These are phyloP conservation scores for Litocranius walleri DNA, from an alignment of 2,113 vertebrate genomes.

Conservation along the genomic window DNA sequence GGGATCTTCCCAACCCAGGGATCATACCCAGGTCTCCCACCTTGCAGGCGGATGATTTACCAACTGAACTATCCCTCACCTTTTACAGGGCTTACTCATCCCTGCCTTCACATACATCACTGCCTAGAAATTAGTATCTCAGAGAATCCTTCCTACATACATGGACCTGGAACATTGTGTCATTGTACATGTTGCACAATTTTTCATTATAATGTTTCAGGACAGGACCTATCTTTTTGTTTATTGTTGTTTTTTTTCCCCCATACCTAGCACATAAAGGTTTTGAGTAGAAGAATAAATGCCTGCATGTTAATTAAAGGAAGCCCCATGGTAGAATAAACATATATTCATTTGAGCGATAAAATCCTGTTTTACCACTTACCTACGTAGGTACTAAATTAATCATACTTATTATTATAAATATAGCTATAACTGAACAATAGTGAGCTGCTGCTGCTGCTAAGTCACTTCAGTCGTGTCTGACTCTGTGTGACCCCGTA, in stretches of 20 bases:
- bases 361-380: not conserved
- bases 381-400: not conserved
- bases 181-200: not conserved
- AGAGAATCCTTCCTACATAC: not conserved
- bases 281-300: not conserved
- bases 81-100: not conserved
- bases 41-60: not conserved
- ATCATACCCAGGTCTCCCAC: not conserved
- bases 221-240: not conserved
- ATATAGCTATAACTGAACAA: not conserved
- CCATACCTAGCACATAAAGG: not conserved
- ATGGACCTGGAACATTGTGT: not conserved
- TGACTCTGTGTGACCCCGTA: no score
- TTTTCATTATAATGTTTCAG: not conserved
- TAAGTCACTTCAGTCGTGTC: no score
- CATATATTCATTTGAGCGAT: not conserved
- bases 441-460: not conserved
- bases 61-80: not conserved
- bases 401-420: not conserved
- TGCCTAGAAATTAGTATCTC: not conserved
- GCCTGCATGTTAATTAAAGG: not conserved
- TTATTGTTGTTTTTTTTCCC: not conserved
- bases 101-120: not conserved
- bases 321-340: not conserved
- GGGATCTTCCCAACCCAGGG: not conserved